Conservation (phyloP, 2,113 vertebrate species). For the Calyptommatus sinebrachiatus region DNA sequence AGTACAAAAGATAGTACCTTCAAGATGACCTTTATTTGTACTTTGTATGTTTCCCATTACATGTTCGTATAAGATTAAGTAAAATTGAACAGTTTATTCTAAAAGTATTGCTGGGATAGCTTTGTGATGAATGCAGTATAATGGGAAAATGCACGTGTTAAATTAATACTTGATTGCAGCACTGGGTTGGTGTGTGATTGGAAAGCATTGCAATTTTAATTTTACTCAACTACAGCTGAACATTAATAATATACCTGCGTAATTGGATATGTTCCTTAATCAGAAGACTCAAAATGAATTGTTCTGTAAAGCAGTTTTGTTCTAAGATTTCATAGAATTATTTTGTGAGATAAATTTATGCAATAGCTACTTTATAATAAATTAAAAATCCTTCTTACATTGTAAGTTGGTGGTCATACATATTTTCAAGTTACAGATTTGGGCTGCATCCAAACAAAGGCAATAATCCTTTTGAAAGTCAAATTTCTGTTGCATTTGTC, state of each 20-base stretch:
- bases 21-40: constrained; percentile 32
- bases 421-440: background rate
- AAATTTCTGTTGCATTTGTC: too few species aligned
- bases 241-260: constrained; percentile 63
- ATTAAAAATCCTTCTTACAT: background rate
- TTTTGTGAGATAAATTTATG: constrained; percentile 21
- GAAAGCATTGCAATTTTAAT: constrained; percentile 66
- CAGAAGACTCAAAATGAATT: constrained; percentile 57
- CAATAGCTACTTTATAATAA: background rate
- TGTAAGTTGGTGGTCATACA: background rate
- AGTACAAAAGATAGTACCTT: background rate
- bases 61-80: constrained; percentile 9
- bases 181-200: constrained; percentile 56
- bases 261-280: constrained; percentile 62
- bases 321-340: constrained; percentile 36
- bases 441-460: too few species aligned
- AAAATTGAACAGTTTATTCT: constrained; percentile 47
- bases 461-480: too few species aligned
- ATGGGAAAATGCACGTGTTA: constrained; percentile 70
- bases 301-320: constrained; percentile 52
- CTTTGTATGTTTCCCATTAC: background rate
- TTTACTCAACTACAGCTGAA: constrained; percentile 58
- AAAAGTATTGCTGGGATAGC: constrained; percentile 61
- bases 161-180: constrained; percentile 69
- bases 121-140: constrained; percentile 70